Evolutionary conservation across 2,888 invertebrate species (phyloP).

Genomic region (Balanococcus diminutus): DNA sequence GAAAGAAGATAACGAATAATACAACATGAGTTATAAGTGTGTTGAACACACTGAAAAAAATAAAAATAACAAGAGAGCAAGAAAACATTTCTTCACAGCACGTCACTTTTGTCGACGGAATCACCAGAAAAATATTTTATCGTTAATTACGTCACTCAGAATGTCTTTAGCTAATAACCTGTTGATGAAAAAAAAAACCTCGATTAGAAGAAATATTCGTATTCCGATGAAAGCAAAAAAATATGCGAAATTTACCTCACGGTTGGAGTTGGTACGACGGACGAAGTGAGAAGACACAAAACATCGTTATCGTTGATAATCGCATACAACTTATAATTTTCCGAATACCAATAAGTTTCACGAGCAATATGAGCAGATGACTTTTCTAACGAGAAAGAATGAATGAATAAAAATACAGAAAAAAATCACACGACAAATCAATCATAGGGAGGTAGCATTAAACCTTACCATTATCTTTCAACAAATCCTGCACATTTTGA

Average conservation of each 20-base stretch:
- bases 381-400: neutral
- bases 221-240: neutral
- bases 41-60: too few relatives aligned
- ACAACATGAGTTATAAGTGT: too few relatives aligned
- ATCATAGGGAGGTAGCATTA: neutral
- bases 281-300: conserved; percentile 45
- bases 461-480: conserved; percentile 25
- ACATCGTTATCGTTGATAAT: conserved; percentile 34
- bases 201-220: neutral
- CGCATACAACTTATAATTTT: conserved; percentile 44
- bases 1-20: neutral
- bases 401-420: neutral
- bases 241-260: conserved; percentile 38
- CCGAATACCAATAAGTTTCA: conserved; percentile 50
- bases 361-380: neutral
- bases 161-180: conserved; percentile 44
- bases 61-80: neutral
- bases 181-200: neutral
- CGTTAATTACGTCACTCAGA: conserved; percentile 5
- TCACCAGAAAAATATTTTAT: conserved; percentile 40
- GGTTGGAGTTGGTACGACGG: conserved; percentile 37
- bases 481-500: conserved; percentile 43
- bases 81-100: neutral
- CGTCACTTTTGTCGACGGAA: neutral
- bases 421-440: neutral